Conservation (phyloP, 2,888 invertebrate species). For the Hydrotaea diabolus region DNA sequence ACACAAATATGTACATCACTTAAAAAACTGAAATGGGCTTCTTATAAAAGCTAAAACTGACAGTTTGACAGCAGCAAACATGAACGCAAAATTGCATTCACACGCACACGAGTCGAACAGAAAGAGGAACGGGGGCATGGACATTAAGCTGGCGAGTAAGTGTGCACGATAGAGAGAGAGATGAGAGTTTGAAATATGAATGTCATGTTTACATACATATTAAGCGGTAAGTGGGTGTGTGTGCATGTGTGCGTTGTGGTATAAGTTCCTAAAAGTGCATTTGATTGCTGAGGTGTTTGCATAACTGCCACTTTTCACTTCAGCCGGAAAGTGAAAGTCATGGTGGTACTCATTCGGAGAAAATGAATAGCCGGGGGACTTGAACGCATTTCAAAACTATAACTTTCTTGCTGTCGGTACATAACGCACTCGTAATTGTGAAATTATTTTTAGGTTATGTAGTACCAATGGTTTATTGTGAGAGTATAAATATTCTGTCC, state of each 20-base stretch:
- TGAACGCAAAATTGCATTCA: conserved; percentile 41
- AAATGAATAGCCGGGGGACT: background rate
- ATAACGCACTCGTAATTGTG: too few relatives aligned
- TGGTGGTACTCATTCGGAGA: background rate
- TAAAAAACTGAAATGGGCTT: conserved; percentile 67
- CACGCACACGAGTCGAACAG: background rate
- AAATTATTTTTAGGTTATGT: too few relatives aligned
- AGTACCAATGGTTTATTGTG: too few relatives aligned
- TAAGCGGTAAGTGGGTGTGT: background rate
- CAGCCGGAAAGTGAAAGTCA: background rate
- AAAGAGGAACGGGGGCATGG: background rate
- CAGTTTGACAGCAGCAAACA: conserved; percentile 73
- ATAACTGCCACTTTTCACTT: background rate
- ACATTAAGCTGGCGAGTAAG: background rate
- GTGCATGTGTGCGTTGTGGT: conserved; percentile 2
- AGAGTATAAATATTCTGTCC: too few relatives aligned
- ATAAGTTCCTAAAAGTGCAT: background rate
- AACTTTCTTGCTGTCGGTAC: too few relatives aligned
- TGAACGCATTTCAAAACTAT: background rate
- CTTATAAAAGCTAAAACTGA: conserved; percentile 70
- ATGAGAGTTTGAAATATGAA: conserved; percentile 43
- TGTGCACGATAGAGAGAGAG: background rate
- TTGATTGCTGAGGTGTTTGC: background rate
- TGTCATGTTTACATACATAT: conserved; percentile 48
- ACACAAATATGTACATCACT: background rate